phyloP scores from a whole-genome alignment of 2,113 vertebrate genomes.

The Collichthys lucidus region DNA sequence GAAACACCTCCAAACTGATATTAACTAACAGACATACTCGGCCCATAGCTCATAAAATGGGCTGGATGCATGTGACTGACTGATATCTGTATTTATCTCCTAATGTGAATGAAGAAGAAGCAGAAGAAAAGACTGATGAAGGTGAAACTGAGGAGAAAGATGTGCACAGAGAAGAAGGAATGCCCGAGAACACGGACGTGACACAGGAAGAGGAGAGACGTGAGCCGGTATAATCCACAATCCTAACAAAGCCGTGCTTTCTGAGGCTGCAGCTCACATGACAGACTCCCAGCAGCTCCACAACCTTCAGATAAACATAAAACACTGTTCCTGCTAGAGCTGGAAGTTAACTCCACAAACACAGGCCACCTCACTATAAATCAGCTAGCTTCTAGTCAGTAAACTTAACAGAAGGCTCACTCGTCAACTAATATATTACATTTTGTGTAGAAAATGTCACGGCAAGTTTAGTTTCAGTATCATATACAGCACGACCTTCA shows the following conservation, averaged over 20 bases:
- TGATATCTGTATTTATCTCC: conserved; percentile 10
- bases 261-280: conserved; percentile 60
- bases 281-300: conserved; percentile 45
- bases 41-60: neutral
- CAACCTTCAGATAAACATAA: conserved; percentile 56
- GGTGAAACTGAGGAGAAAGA: neutral
- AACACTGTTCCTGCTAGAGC: conserved; percentile 20
- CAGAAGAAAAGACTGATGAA: neutral
- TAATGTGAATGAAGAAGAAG: neutral
- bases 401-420: too few species aligned
- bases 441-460: too few species aligned
- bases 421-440: too few species aligned
- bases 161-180: neutral
- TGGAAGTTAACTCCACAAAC: neutral
- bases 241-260: conserved; percentile 35
- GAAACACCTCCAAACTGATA: neutral
- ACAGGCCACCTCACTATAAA: neutral
- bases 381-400: too few species aligned
- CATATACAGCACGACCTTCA: neutral
- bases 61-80: neutral
- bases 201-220: neutral
- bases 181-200: neutral
- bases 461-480: neutral
- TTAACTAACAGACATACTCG: neutral
- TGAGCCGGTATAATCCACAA: neutral